Evolutionary conservation across 2,797 vertebrate genomes (phyloP).

Genomic region (Hydrophis major): DNA sequence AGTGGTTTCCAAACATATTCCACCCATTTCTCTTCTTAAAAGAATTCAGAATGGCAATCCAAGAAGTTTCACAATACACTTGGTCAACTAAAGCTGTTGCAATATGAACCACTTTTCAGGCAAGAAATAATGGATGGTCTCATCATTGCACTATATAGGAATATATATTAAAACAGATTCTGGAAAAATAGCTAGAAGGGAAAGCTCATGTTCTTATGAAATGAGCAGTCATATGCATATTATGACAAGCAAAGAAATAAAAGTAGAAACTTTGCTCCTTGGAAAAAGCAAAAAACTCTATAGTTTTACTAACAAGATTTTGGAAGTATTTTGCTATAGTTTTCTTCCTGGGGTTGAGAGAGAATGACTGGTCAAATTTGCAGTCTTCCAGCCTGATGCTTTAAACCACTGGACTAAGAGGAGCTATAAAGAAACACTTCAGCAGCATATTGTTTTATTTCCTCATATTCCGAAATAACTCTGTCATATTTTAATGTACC

Average conservation of each 20-base stretch:
- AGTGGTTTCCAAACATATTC: conserved; percentile 21
- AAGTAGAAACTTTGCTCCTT: rapidly evolving
- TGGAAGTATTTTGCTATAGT: background rate
- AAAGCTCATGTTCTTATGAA: background rate
- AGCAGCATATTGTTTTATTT: background rate
- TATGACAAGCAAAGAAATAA: background rate
- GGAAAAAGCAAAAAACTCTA: background rate
- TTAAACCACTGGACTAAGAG: background rate
- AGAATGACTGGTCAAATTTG: background rate
- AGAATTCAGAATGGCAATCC: background rate
- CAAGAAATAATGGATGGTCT: conserved; percentile 11
- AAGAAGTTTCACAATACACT: conserved; percentile 14
- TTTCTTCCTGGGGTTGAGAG: background rate
- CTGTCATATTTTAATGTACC: background rate
- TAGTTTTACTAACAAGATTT: background rate
- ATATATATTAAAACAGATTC: background rate
- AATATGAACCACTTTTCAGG: conserved; percentile 9
- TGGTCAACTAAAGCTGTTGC: conserved; percentile 6
- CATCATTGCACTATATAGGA: conserved; percentile 2
- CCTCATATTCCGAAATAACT: background rate
- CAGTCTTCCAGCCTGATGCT: background rate
- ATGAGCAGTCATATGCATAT: background rate
- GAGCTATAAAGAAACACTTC: background rate
- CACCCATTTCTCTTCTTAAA: conserved; percentile 14
- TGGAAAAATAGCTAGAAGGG: background rate